Base-by-base conservation (phyloP, 2,888 invertebrate genomes). In the Caenorhabditis macrosperma region DNA sequence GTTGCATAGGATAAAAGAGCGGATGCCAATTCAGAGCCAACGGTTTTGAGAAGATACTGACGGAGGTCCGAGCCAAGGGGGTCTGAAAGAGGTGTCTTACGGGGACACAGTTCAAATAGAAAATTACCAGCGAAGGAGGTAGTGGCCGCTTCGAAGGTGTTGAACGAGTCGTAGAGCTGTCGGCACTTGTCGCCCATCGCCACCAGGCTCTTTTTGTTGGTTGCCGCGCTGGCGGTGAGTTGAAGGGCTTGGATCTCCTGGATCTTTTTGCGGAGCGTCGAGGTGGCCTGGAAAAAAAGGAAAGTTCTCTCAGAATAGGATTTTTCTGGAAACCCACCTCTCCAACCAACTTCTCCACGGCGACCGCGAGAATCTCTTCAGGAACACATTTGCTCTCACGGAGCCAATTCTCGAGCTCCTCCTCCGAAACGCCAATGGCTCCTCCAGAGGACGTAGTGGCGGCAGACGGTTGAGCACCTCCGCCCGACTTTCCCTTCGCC, bases 131-230 rank as follows among this genome's bases (percentile, higher is more conserved):
- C 66, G 38, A 82, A 82, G 10, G 71, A 77, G 6, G 78, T 64
- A 0, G 80, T 67, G 3, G 80, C 82, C 0, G 82, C 68, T 57
- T 87, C 88, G 59, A 86, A 86, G 4, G 84, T 60, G 41, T 81
- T 84, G 61, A 86, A 68, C n/a, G 82, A 83, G 38, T 83, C 82
- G 55, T 86, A 87, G 2, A 87, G 44, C 20, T 71, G 67, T 7
- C 55, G 44, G 22, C 85, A 74, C 17, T 81, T 77, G 3, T 80
- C 78, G 10, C 81, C 79, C 9, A 86, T 80, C 6, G 81, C 78
- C 17, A 66, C 69, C 48, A 86, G 66, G 2, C 74, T 80, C 41
- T 80, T 82, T 54, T 87, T 87, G 12, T 77, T 50, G 22, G 61
- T 63, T 22, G 82, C 76, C 6, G 80, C 71, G 50, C 48, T 71